Evolutionary conservation across 37 sponge, comb jelly and placozoan genomes (phyloP).

Genomic region (Petrosia ficiformis): DNA sequence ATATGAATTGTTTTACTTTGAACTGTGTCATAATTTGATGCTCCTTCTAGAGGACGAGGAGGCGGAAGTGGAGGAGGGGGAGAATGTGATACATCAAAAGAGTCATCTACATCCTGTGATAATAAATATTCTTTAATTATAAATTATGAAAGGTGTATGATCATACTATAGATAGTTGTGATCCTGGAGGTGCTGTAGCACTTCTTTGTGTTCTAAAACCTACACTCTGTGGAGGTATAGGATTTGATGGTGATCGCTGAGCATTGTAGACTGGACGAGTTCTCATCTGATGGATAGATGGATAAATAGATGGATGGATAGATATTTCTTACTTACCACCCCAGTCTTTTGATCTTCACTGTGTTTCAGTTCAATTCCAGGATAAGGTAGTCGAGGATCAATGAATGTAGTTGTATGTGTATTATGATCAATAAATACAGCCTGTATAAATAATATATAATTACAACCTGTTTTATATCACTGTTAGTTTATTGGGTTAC

Average conservation of each 20-base stretch:
- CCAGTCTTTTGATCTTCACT: background rate
- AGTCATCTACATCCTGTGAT: too few species aligned
- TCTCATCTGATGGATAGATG: background rate
- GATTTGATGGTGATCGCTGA: background rate
- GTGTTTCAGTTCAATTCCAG: slow-evolving; percentile 43
- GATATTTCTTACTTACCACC: background rate
- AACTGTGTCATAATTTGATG: too few species aligned
- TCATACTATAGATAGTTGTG: too few species aligned
- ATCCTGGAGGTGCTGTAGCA: too few species aligned
- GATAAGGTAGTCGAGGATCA: slow-evolving; percentile 82
- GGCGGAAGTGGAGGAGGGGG: background rate
- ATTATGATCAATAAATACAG: slow-evolving; percentile 74
- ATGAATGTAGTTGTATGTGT: slow-evolving; percentile 60
- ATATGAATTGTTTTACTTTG: too few species aligned
- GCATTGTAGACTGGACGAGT: background rate
- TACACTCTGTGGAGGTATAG: too few species aligned
- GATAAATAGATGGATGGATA: background rate
- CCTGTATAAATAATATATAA: slow-evolving; percentile 20
- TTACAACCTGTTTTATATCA: background rate
- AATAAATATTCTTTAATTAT: too few species aligned
- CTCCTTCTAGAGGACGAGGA: slow-evolving; percentile 4
- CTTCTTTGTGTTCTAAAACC: too few species aligned
- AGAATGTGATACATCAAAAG: too few species aligned
- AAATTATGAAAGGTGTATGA: too few species aligned
- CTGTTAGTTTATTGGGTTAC: background rate